These are phyloP conservation scores for Meghimatium bilineatum DNA, from an alignment of 2,888 invertebrate genomes.

Conservation along the genomic window DNA sequence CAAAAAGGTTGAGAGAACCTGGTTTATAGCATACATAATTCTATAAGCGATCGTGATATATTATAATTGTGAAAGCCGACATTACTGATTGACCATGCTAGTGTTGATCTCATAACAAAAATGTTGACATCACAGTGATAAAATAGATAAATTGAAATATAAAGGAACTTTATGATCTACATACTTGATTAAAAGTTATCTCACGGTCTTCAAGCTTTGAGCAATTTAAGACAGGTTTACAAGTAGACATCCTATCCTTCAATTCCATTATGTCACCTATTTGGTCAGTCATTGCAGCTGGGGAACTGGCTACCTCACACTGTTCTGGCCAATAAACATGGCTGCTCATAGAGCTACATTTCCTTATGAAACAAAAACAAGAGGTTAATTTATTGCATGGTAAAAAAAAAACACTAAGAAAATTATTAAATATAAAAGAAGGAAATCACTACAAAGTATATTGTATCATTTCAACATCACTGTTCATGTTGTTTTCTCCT, in stretches of 20 bases:
- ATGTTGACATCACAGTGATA: no score
- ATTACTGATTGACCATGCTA: no score
- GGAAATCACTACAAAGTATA: no score
- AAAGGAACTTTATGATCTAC: background rate
- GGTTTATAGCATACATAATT: no score
- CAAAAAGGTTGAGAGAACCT: no score
- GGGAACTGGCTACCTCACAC: conserved; percentile 52
- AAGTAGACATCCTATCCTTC: background rate
- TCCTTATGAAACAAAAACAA: background rate
- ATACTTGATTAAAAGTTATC: background rate
- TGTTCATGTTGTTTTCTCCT: no score
- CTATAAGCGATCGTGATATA: no score
- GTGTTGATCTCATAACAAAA: no score
- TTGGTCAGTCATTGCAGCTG: conserved; percentile 61
- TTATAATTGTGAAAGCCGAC: no score
- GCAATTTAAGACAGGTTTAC: background rate
- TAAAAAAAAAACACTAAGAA: no score
- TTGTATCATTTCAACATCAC: no score
- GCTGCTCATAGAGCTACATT: background rate
- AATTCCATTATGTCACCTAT: conserved; percentile 49
- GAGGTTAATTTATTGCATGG: background rate
- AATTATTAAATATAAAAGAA: no score
- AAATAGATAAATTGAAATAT: background rate
- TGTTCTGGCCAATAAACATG: background rate
- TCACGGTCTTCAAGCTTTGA: background rate